Evolutionary conservation across 2,113 vertebrate genomes (phyloP).

Genomic region (Platichthys stellatus): DNA sequence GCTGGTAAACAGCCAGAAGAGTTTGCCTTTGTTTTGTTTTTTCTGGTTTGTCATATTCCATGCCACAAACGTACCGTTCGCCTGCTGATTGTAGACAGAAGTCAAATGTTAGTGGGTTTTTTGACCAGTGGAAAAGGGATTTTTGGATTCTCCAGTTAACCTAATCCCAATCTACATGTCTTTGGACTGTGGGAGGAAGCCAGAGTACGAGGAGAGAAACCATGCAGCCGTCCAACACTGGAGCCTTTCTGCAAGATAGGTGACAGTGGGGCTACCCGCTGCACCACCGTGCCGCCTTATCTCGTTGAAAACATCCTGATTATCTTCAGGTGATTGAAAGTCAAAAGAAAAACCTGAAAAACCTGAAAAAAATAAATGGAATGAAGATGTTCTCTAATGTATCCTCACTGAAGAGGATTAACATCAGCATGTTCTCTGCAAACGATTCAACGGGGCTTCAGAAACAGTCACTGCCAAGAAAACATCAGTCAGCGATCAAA

Average conservation of each 20-base stretch:
- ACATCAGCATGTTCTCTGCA: conserved; percentile 22
- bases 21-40: too few relatives aligned
- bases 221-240: background rate
- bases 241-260: background rate
- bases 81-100: too few relatives aligned
- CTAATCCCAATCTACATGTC: background rate
- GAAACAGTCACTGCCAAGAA: conserved; percentile 19
- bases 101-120: background rate
- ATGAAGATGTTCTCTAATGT: conserved; percentile 34
- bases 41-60: too few relatives aligned
- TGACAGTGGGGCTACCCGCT: too few relatives aligned
- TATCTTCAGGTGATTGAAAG: conserved; percentile 9
- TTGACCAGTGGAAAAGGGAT: background rate
- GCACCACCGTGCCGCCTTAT: background rate
- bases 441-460: conserved; percentile 29
- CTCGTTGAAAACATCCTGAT: conserved; percentile 40
- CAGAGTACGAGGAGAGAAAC: background rate
- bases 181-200: conserved; percentile 5
- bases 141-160: too few relatives aligned
- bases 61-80: too few relatives aligned
- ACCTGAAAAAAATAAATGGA: conserved; percentile 37
- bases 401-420: conserved; percentile 25
- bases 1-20: too few relatives aligned
- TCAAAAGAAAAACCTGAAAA: conserved; percentile 13
- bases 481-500: conserved; percentile 32